Evolutionary conservation across 2,888 invertebrate species (phyloP), one percentile per base, ranked within the genome.

Genomic region (Boloria selene): DNA sequence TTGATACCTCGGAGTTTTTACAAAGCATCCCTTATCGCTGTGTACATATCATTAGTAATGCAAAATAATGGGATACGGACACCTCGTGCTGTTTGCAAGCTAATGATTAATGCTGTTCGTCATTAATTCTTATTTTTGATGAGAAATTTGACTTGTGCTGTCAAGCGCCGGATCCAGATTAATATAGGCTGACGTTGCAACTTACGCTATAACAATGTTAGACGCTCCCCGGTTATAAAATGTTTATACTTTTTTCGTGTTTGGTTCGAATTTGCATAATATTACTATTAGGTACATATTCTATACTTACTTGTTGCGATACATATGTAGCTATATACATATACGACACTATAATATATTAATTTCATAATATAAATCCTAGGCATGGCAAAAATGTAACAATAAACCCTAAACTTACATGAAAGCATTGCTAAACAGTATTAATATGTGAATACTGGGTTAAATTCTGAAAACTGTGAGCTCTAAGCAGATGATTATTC

Each of bases 71-170:
- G 89, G 90, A 89, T 87, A 88, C 90, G 79, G 88, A 92, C 90
- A 92, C 92, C 90, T 90, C 90, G 87, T 89, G 90, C 90, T 86
- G 88, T 91, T 90, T 92, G 91, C 88, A 77, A 82, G 88, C 85
- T 83, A 84, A 88, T 92, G 91, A 92, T 92, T 92, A 91, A 92
- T 92, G 91, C 85, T 83, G 85, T 83, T 87, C 86, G 79, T 85
- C 91, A 91, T 92, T 91, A 92, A 92, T 92, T 91, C 90, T 90
- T 90, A 92, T 92, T 91, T 91, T 89, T 90, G 90, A 92, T 90
- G 92, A 91, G 92, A 91, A 91, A 90, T 90, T 91, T 89, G 91
- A 91, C 91, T 91, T 89, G 84, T 81, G 87, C 90, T 88, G 90
- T 90, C 90, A 89, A 87, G 77, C 85, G 86, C 86, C 88, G 87